These are phyloP conservation scores for Blennius ocellaris DNA, from an alignment of 2,113 vertebrate genomes.

Conservation along the genomic window DNA sequence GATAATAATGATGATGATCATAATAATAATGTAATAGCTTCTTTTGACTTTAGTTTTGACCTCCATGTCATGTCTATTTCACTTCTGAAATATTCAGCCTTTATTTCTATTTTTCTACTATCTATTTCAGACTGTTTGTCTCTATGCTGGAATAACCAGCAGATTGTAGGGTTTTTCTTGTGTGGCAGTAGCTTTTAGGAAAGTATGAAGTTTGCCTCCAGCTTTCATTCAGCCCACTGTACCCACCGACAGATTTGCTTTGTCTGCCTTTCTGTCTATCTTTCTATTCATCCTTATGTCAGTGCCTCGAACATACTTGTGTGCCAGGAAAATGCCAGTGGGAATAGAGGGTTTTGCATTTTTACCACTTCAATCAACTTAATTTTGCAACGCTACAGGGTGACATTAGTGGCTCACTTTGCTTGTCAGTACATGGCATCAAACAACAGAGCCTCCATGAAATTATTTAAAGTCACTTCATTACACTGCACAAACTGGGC, in stretches of 20 bases:
- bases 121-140: neutral
- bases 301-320: neutral
- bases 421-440: neutral
- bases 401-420: neutral
- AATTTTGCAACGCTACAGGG: neutral
- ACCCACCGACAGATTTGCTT: neutral
- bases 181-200: slow-evolving; percentile 1
- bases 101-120: too few relatives aligned
- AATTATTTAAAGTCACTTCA: slow-evolving; percentile 1
- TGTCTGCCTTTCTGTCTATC: slow-evolving; percentile 6
- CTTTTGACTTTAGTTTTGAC: neutral
- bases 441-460: neutral
- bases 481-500: neutral
- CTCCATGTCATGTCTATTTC: neutral
- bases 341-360: slow-evolving; percentile 8
- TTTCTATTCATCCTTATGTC: neutral
- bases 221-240: slow-evolving; percentile 14
- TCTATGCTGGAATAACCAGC: neutral
- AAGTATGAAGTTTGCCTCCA: neutral
- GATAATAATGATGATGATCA: too few relatives aligned
- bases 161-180: neutral
- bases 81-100: neutral
- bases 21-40: neutral
- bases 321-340: slow-evolving; percentile 1
- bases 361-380: slow-evolving; percentile 7